Conservation (phyloP, 2,113 vertebrate species). For the Atherinomorus stipes region DNA sequence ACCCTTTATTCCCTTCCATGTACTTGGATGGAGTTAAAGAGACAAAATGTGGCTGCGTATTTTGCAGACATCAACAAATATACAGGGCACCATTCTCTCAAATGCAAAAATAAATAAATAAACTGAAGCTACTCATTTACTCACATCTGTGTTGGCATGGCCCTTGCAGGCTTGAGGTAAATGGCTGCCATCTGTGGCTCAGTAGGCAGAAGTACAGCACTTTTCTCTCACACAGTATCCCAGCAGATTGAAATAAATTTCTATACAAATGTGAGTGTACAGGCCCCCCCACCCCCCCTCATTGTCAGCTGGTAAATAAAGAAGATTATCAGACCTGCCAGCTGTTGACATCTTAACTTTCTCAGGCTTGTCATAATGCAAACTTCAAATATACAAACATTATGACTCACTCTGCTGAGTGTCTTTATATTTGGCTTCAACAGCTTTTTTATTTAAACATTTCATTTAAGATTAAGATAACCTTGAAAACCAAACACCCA, state of each 20-base stretch:
- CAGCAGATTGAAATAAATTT: background rate
- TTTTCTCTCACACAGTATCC: background rate
- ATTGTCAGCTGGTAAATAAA: conserved; percentile 38
- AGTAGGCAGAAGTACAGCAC: conserved; percentile 64
- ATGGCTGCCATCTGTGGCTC: conserved; percentile 76
- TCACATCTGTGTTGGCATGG: conserved; percentile 44
- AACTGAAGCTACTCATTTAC: conserved; percentile 54
- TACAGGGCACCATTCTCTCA: conserved; percentile 23
- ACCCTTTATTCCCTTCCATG: no score
- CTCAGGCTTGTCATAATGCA: background rate
- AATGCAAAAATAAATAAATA: conserved; percentile 20
- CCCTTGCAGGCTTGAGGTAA: conserved; percentile 56
- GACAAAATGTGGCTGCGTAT: conserved; percentile 21
- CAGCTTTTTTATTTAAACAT: no score
- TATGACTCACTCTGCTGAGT: no score
- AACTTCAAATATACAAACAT: background rate
- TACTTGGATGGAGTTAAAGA: no score
- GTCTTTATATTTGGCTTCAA: background rate
- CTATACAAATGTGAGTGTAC: conserved; percentile 37
- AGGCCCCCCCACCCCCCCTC: conserved; percentile 21
- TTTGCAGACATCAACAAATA: conserved; percentile 61
- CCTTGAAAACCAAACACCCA: background rate
- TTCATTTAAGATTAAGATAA: background rate
- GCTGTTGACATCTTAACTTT: conserved; percentile 37
- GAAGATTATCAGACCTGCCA: conserved; percentile 35